These are phyloP conservation scores for Thalassophryne amazonica DNA, from an alignment of 2,797 vertebrate genomes.

Conservation along the genomic window DNA sequence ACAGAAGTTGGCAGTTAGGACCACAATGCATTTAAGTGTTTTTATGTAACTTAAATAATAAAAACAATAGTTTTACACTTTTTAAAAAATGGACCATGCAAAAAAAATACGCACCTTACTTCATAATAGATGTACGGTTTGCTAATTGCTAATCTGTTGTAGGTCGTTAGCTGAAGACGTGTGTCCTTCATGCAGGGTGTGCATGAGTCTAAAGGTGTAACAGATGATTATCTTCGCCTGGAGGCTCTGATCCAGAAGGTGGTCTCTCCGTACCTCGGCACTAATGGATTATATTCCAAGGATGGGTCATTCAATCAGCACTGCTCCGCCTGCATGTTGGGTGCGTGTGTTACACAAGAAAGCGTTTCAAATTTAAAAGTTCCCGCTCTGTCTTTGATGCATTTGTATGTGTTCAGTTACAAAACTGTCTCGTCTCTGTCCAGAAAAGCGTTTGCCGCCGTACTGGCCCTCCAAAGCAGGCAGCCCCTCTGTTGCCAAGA, in stretches of 20 bases:
- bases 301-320: slow-evolving; percentile 80
- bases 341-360: slow-evolving; percentile 59
- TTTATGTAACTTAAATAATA: too few species aligned
- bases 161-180: slow-evolving; percentile 7
- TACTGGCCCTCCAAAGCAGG: slow-evolving; percentile 71
- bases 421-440: neutral
- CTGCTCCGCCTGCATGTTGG: slow-evolving; percentile 86
- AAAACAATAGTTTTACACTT: too few species aligned
- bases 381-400: too few species aligned
- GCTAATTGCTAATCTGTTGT: too few species aligned
- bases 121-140: too few species aligned
- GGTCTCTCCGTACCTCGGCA: slow-evolving; percentile 93
- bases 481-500: slow-evolving; percentile 78
- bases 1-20: too few species aligned
- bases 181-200: slow-evolving; percentile 81
- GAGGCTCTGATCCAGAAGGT: slow-evolving; percentile 93
- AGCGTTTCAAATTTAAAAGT: neutral
- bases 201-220: slow-evolving; percentile 89
- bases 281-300: slow-evolving; percentile 86
- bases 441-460: slow-evolving; percentile 86
- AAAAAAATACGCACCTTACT: too few species aligned
- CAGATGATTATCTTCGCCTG: slow-evolving; percentile 89
- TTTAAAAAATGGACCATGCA: too few species aligned
- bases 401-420: neutral
- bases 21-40: too few species aligned